These are phyloP conservation scores for Muscidifurax raptorellus DNA, from an alignment of 1,140 invertebrate species.

Conservation along the genomic window DNA sequence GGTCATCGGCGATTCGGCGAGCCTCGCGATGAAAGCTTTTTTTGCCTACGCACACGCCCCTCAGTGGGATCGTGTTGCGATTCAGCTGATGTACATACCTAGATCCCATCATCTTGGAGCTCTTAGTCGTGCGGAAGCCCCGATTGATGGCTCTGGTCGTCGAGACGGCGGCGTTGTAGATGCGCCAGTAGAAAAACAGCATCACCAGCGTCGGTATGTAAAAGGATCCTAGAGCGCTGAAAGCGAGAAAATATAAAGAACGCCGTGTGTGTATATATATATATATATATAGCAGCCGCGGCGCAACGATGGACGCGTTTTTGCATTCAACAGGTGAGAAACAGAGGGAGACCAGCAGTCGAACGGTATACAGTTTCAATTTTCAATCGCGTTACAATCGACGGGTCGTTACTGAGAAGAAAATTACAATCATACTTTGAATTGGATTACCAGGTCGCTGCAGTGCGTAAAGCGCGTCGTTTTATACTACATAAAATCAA, in stretches of 20 bases:
- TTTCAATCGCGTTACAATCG: too few relatives aligned
- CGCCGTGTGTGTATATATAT: neutral
- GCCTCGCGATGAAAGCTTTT: too few relatives aligned
- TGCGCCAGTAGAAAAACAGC: slow-evolving; percentile 97
- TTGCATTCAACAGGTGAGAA: slow-evolving; percentile 34
- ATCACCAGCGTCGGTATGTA: slow-evolving; percentile 97
- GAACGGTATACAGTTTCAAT: too few relatives aligned
- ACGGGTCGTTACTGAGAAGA: too few relatives aligned
- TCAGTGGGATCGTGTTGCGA: too few relatives aligned
- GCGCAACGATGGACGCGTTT: neutral
- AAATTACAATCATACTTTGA: too few relatives aligned
- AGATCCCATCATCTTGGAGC: slow-evolving; percentile 72
- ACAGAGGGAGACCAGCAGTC: neutral
- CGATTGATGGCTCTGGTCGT: slow-evolving; percentile 94
- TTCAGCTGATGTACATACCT: slow-evolving; percentile 43
- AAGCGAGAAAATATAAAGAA: slow-evolving; percentile 72
- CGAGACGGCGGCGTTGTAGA: slow-evolving; percentile 93
- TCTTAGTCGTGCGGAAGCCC: slow-evolving; percentile 94
- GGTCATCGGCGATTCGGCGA: too few relatives aligned
- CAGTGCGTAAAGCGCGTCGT: too few relatives aligned
- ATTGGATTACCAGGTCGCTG: too few relatives aligned
- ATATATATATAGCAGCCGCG: neutral
- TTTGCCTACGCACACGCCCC: too few relatives aligned
- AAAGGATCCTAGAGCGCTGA: slow-evolving; percentile 96
- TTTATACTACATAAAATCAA: too few relatives aligned